These are phyloP conservation scores for Scortum barcoo DNA, from an alignment of 2,113 vertebrate genomes.

Conservation along the genomic window DNA sequence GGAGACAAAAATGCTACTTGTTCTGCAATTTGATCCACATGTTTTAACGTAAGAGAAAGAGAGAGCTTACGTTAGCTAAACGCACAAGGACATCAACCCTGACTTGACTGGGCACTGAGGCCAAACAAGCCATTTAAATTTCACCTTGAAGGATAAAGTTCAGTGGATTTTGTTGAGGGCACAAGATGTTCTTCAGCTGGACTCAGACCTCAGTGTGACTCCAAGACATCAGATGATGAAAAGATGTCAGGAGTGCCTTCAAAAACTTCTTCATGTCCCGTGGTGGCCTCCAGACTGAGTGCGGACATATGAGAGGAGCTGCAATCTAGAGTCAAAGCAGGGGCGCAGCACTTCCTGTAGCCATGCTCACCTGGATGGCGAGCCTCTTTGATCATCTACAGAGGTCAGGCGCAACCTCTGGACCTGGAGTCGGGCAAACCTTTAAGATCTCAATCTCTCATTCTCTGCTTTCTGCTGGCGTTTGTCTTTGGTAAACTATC, in stretches of 20 bases:
- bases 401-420: slow-evolving; percentile 54
- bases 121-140: slow-evolving; percentile 26
- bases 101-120: neutral
- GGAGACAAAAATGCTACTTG: neutral
- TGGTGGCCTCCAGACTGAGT: slow-evolving; percentile 32
- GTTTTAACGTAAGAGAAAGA: neutral
- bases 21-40: neutral
- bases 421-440: slow-evolving; percentile 33
- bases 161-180: slow-evolving; percentile 29
- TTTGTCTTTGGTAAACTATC: slow-evolving; percentile 12
- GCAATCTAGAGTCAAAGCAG: slow-evolving; percentile 49
- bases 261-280: slow-evolving; percentile 40
- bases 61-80: neutral
- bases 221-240: slow-evolving; percentile 52
- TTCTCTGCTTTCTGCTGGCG: slow-evolving; percentile 15
- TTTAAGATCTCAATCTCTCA: slow-evolving; percentile 16
- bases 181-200: slow-evolving; percentile 22
- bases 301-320: slow-evolving; percentile 30
- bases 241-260: slow-evolving; percentile 47
- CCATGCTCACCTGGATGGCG: slow-evolving; percentile 49
- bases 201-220: slow-evolving; percentile 45
- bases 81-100: neutral
- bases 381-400: slow-evolving; percentile 69
- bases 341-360: slow-evolving; percentile 19
- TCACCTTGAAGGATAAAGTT: slow-evolving; percentile 16